A percentile compares a stretch with the other conserved stretches of the same genome.
These are phyloP conservation scores for Leistus spinibarbis DNA, from an alignment of 2,888 invertebrate genomes.

Conservation along the genomic window DNA sequence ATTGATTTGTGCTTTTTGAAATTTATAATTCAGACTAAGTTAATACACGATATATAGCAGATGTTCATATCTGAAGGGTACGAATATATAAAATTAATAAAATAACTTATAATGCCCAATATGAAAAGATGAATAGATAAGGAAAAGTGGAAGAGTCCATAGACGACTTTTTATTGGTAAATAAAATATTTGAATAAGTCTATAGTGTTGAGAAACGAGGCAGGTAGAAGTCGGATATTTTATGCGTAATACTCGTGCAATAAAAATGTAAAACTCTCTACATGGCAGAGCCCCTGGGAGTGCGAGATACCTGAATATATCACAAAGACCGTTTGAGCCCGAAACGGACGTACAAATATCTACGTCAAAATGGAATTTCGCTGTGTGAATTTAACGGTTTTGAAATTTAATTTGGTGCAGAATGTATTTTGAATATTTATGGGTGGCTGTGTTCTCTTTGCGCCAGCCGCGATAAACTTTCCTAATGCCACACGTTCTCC, in stretches of 20 bases:
- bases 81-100: neutral
- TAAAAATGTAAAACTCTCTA: constrained; percentile 38
- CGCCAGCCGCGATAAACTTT: neutral
- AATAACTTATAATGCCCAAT: neutral
- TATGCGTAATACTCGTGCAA: constrained; percentile 38
- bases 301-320: constrained; percentile 36
- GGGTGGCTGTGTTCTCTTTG: neutral
- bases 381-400: constrained; percentile 28
- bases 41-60: no score
- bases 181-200: neutral
- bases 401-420: constrained; percentile 29
- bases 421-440: constrained; percentile 10
- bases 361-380: constrained; percentile 26
- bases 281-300: constrained; percentile 24
- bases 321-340: constrained; percentile 35
- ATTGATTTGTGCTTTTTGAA: no score
- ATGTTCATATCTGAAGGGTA: no score
- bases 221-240: constrained; percentile 31
- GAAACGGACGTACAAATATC: constrained; percentile 31
- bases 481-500: neutral
- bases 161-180: neutral
- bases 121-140: neutral
- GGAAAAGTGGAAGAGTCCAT: neutral
- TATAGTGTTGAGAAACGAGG: neutral
- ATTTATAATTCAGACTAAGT: no score